These are phyloP conservation scores for Cantharis rustica DNA, from an alignment of 2,888 invertebrate species.

Conservation along the genomic window DNA sequence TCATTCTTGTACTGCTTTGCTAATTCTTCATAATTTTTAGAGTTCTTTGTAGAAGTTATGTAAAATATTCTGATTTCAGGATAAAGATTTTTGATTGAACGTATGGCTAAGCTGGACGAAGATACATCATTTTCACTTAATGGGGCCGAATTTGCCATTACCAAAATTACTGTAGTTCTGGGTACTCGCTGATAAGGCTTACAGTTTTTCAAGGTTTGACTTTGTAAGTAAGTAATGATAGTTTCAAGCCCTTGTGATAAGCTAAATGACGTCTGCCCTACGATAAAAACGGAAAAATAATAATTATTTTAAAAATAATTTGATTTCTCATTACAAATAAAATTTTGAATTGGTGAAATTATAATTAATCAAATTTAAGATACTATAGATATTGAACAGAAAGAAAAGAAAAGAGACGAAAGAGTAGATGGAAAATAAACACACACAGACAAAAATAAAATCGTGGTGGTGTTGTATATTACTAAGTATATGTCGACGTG, in stretches of 20 bases:
- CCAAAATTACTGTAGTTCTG: slow-evolving; percentile 59
- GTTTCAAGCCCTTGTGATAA: slow-evolving; percentile 59
- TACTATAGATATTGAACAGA: no score
- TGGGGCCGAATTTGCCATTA: slow-evolving; percentile 59
- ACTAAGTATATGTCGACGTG: no score
- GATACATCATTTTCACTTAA: slow-evolving; percentile 57
- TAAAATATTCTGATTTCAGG: slow-evolving; percentile 64
- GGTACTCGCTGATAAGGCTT: slow-evolving; percentile 49
- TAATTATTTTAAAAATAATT: no score
- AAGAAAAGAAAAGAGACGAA: no score
- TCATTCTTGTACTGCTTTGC: slow-evolving; percentile 58
- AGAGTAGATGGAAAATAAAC: no score
- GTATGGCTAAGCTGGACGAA: slow-evolving; percentile 55
- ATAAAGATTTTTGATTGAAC: slow-evolving; percentile 56
- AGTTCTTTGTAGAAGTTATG: slow-evolving; percentile 53
- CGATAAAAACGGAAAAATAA: slow-evolving; percentile 35
- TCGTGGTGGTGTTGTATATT: no score
- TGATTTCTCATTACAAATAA: no score
- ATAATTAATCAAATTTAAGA: no score
- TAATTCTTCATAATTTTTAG: slow-evolving; percentile 57
- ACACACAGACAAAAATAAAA: no score
- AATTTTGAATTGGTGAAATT: no score
- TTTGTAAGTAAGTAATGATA: slow-evolving; percentile 57
- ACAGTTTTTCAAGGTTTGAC: slow-evolving; percentile 56
- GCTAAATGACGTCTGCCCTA: slow-evolving; percentile 63